These are phyloP conservation scores for Machimus atricapillus DNA, from an alignment of 2,888 invertebrate genomes.

Conservation along the genomic window DNA sequence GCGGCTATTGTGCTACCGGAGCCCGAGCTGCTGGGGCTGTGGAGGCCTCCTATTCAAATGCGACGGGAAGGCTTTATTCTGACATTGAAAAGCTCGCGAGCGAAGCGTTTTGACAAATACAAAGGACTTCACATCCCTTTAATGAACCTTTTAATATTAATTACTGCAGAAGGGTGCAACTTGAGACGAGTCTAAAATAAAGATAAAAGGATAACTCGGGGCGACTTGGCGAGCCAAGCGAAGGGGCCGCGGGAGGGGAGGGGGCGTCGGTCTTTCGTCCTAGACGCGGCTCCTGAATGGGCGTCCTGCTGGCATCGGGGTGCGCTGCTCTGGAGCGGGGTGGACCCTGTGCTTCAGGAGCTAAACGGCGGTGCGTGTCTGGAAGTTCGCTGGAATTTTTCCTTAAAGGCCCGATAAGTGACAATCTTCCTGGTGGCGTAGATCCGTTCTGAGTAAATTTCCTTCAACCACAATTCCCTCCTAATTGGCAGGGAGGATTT, in stretches of 20 bases:
- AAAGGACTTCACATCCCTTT: constrained; percentile 46
- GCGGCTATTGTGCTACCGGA: constrained; percentile 49
- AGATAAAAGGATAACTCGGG: constrained; percentile 37
- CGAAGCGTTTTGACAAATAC: constrained; percentile 39
- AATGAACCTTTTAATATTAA: constrained; percentile 53
- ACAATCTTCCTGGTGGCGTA: constrained; percentile 11
- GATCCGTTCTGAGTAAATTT: constrained; percentile 12
- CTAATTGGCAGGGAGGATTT: constrained; percentile 13
- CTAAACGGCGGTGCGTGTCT: constrained; percentile 1
- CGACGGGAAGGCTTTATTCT: constrained; percentile 33
- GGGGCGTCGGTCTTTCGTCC: neutral
- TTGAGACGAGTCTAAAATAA: constrained; percentile 43
- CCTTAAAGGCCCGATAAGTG: constrained; percentile 5
- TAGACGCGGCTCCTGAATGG: neutral
- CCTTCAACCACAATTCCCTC: constrained; percentile 21
- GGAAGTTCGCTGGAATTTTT: neutral
- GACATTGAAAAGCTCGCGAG: constrained; percentile 39
- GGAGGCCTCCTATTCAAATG: constrained; percentile 30
- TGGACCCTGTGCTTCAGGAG: neutral
- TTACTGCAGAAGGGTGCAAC: constrained; percentile 49
- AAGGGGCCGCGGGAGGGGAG: neutral
- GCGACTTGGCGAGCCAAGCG: neutral
- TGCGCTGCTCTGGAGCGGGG: neutral
- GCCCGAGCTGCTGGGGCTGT: constrained; percentile 5
- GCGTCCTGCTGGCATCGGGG: neutral